Conservation (phyloP, 2,113 vertebrate species). For the Epinephelus fuscoguttatus region DNA sequence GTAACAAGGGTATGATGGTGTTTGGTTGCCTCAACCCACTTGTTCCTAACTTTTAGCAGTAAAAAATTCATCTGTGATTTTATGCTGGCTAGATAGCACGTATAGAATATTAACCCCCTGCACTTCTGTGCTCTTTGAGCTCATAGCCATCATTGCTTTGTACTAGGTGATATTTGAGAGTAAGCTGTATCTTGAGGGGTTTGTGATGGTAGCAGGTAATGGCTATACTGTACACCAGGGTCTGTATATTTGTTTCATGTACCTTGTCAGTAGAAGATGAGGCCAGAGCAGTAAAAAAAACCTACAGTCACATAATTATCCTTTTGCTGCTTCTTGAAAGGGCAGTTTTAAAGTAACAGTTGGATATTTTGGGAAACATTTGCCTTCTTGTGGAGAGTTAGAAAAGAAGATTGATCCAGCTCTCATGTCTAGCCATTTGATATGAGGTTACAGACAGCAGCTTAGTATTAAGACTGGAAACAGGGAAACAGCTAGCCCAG, state of each 20-base stretch:
- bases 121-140: conserved; percentile 40
- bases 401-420: neutral
- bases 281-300: neutral
- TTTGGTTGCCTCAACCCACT: conserved; percentile 49
- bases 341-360: no score
- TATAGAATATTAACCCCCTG: conserved; percentile 77
- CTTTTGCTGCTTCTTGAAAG: neutral
- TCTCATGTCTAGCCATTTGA: neutral
- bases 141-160: neutral
- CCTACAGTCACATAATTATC: no score
- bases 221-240: neutral
- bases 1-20: neutral
- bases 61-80: conserved; percentile 75
- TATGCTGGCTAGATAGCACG: conserved; percentile 62
- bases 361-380: neutral
- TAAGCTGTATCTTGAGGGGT: neutral
- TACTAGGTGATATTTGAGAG: conserved; percentile 24
- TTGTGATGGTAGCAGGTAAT: conserved; percentile 17
- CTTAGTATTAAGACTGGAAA: neutral
- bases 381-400: neutral
- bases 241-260: neutral
- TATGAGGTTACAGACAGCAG: neutral
- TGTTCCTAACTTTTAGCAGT: conserved; percentile 57
- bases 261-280: neutral
- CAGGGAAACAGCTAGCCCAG: neutral